Evolutionary conservation across 2,113 vertebrate species (phyloP), one percentile per base, ranked within the genome.

Genomic region (Chloropsis hardwickii): DNA sequence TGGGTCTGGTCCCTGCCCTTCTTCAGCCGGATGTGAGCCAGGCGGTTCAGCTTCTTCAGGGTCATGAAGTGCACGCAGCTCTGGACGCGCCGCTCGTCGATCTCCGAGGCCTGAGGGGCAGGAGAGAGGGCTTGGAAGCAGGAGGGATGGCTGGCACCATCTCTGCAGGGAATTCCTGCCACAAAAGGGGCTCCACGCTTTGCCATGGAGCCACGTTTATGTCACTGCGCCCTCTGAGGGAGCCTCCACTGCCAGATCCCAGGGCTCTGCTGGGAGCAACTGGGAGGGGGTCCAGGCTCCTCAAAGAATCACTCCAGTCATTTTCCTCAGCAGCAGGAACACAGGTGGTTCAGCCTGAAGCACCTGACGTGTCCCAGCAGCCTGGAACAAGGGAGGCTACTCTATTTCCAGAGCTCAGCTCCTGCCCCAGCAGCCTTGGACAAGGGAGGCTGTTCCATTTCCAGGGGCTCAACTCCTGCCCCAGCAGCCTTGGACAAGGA

Each of bases 61-160:
- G 99, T 99, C 98, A 99, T 99, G 97, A 99, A 99, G 92, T 99
- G 99, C 19, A 99, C 98, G 9, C 99, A 99, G 95, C 99, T 98
- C 96, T 99, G 98, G 73, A 99, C 98, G 4, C 98, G 98, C 53
- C 95, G 98, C 93, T 99, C 98, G 24, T 99, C 99, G 0, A 99
- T 98, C 95, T 99, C 99, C 0, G 85, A 69, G 45, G 98, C 98
- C 99, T 99, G 91, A 9, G 37, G 2, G 39, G 74, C 29, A 35
- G 50, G 5, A 70, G 6, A 39, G 16, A 21, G 19, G 42, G 2
- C 7, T 2, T 12, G 45, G 57, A 18, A 19, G 51, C 17, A 14
- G 33, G 5, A 44, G 37, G 45, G 12, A 6, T 0, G 11, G 39
- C 13, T 16, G 18, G 5, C 7, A 4, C 35, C 31, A 18, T 2